Evolutionary conservation across 2,797 vertebrate genomes (phyloP), one percentile per base, ranked within the genome.

Genomic region (Centroberyx gerrardi): DNA sequence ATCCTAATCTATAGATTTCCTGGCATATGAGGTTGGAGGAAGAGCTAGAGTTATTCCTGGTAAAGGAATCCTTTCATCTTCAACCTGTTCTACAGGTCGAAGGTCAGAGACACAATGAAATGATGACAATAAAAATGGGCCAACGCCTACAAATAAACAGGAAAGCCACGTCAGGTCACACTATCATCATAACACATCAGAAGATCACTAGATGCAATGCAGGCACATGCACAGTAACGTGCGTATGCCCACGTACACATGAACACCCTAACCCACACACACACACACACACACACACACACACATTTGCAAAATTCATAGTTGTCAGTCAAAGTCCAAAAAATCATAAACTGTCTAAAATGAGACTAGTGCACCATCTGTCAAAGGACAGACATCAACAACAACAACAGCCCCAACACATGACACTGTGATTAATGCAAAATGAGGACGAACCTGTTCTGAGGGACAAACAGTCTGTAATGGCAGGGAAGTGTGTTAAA

Each of bases 51-150:
- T 52, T 49, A 78, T 84, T 92, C 89, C 74, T 53, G 46, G 63
- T 59, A 76, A 79, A 60, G 17, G 15, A 55, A 53, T 53, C 29
- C 22, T 33, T 63, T 88, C 58, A 79, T 56, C 31, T 74, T 63
- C 15, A 90, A 90, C 87, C 63, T 55, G 83, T 87, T 81, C 33
- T 68, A 44, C 83, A 79, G 81, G 80, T 83, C 86, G 88, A 92
- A 90, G 88, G 86, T 91, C 86, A 88, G 22, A 46, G 29, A 46
- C 15, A 83, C 36, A 84, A 58, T 55, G 68, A 28, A 83, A 77
- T 29, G 46, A 28, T 38, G 17, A 13, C 64, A 0, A 13, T 71
- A 68, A 36, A 81, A 42, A 28, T 4, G 2, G 2, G 46, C 42
- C 63, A 64, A 73, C 17, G 4, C 68, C 67, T 78, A 15, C 27